phyloP scores from a whole-genome alignment of 2,888 invertebrate species.

The Leptopilina syphax region DNA sequence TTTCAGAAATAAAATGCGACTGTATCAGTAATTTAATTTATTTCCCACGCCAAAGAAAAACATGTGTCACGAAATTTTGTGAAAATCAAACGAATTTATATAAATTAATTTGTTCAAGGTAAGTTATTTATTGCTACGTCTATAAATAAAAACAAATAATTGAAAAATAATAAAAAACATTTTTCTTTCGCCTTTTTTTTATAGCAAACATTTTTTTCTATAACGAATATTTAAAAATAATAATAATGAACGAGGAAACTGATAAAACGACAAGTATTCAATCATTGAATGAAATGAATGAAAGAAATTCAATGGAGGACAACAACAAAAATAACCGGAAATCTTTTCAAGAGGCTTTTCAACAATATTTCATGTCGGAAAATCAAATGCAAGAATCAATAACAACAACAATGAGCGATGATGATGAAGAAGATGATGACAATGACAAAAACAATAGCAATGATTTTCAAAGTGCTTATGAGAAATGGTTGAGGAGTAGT shows the following conservation, averaged over 20 bases:
- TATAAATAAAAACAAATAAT: not conserved
- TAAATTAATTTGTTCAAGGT: not conserved
- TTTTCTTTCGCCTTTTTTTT: not conserved
- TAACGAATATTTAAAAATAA: not conserved
- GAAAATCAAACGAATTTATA: slow-evolving; percentile 8
- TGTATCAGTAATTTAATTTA: not conserved
- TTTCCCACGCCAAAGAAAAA: no score
- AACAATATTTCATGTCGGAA: not conserved
- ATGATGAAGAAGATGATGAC: no score
- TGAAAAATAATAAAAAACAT: not conserved
- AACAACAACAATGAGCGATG: not conserved
- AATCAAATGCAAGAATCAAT: not conserved
- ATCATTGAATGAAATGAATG: not conserved
- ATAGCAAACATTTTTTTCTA: no score
- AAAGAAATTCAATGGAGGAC: not conserved
- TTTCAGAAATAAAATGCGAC: not conserved
- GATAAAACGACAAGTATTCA: not conserved
- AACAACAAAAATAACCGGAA: not conserved
- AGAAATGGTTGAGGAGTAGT: not conserved
- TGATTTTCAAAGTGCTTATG: slow-evolving; percentile 8
- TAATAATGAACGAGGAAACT: slow-evolving; percentile 13
- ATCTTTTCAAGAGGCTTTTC: slow-evolving; percentile 15
- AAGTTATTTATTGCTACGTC: not conserved
- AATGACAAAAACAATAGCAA: not conserved
- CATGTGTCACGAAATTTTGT: not conserved